Evolutionary conservation across 2,797 vertebrate genomes (phyloP).

Genomic region (Decapterus maruadsi): DNA sequence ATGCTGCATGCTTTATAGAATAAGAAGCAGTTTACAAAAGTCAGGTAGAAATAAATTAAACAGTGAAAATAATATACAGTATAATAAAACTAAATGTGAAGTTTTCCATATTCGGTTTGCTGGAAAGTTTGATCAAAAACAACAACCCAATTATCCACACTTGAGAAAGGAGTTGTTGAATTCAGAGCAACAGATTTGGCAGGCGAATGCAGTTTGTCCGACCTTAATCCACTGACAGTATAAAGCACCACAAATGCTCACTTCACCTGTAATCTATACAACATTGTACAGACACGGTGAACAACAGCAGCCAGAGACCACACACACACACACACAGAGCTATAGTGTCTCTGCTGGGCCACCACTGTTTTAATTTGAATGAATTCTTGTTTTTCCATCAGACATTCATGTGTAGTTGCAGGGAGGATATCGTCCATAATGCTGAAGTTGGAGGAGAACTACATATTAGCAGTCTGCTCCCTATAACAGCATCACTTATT

Average conservation of each 20-base stretch:
- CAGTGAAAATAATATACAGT: no score
- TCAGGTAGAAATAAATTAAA: background rate
- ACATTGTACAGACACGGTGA: background rate
- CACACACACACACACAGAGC: background rate
- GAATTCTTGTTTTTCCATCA: background rate
- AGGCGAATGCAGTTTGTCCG: background rate
- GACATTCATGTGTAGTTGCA: background rate
- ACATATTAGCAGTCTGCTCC: no score
- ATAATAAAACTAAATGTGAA: background rate
- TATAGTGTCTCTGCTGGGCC: background rate
- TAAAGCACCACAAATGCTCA: background rate
- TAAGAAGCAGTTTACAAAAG: background rate
- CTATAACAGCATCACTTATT: background rate
- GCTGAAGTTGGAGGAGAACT: background rate
- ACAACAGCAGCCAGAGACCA: background rate
- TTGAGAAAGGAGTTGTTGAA: background rate
- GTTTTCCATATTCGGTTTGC: background rate
- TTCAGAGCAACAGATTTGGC: background rate
- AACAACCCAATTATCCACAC: background rate
- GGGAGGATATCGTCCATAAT: background rate
- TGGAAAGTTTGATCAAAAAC: conserved; percentile 6
- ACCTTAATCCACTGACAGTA: background rate
- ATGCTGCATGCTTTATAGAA: background rate
- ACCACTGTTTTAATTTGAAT: background rate
- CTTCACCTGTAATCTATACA: conserved; percentile 12